phyloP scores from a whole-genome alignment of 2,888 invertebrate genomes.

The Timema cristinae region DNA sequence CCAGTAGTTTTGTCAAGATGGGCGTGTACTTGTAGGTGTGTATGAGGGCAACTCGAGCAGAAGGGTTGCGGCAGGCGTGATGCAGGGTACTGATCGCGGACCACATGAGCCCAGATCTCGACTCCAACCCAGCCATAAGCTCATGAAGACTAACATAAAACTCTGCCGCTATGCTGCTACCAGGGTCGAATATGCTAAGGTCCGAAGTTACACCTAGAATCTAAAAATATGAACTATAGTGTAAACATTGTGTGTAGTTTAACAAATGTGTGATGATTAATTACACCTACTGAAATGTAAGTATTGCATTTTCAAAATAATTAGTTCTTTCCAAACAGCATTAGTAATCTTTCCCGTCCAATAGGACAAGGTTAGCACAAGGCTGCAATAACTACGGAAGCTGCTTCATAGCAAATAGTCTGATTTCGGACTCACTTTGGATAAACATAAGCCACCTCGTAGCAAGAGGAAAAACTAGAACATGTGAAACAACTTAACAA shows the following conservation, averaged over 20 bases:
- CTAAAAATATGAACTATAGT: slow-evolving; percentile 45
- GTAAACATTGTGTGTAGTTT: neutral
- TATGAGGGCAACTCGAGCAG: slow-evolving; percentile 59
- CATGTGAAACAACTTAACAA: no score
- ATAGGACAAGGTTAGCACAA: neutral
- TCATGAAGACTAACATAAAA: slow-evolving; percentile 66
- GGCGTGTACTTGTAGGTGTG: slow-evolving; percentile 69
- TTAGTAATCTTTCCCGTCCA: neutral
- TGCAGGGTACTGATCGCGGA: slow-evolving; percentile 61
- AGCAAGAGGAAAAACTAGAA: no score
- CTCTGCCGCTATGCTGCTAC: slow-evolving; percentile 57
- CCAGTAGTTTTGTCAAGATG: slow-evolving; percentile 56
- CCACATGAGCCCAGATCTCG: slow-evolving; percentile 57
- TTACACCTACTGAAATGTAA: no score
- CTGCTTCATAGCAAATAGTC: no score
- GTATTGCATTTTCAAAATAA: neutral
- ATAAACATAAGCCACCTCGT: no score
- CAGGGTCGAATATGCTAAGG: slow-evolving; percentile 62
- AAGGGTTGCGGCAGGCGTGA: slow-evolving; percentile 58
- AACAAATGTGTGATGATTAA: no score
- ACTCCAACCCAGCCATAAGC: slow-evolving; percentile 55
- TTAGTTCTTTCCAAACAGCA: neutral
- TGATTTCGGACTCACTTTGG: no score
- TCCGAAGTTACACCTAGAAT: slow-evolving; percentile 61
- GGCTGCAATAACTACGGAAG: no score